A percentile compares a stretch with the other conserved stretches of the same genome.
phyloP scores from a whole-genome alignment of 2,113 vertebrate genomes.

The Rhinoptilus africanus region DNA sequence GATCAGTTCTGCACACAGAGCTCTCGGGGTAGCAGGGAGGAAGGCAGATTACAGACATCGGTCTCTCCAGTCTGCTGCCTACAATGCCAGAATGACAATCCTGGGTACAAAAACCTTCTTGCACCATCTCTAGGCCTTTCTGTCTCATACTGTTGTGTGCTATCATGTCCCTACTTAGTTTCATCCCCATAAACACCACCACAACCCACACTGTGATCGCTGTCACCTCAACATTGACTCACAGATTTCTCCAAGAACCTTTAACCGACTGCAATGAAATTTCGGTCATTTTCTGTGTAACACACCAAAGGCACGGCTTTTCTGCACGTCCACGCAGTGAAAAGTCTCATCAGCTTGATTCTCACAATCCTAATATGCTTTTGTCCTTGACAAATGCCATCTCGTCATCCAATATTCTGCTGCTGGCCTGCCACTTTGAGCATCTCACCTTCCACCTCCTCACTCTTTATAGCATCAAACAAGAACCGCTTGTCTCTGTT shows the following conservation, averaged over 20 bases:
- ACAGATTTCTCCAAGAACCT: background rate
- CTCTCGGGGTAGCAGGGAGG: background rate
- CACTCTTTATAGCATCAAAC: background rate
- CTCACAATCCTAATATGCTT: background rate
- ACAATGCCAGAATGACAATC: background rate
- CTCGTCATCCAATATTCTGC: background rate
- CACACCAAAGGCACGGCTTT: background rate
- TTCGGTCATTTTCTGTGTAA: rapidly evolving
- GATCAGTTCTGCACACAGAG: background rate
- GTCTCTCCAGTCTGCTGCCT: background rate
- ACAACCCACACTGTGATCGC: background rate
- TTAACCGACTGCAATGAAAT: background rate
- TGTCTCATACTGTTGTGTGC: background rate
- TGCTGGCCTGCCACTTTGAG: background rate
- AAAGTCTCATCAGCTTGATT: background rate
- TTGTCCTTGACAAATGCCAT: background rate
- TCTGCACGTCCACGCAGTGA: background rate
- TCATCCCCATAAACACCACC: background rate
- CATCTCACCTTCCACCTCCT: background rate
- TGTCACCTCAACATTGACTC: background rate
- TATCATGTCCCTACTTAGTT: rapidly evolving
- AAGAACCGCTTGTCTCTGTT: background rate
- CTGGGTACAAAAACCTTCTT: background rate
- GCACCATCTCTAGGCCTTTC: background rate
- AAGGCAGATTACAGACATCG: background rate